phyloP scores from a whole-genome alignment of 2,113 vertebrate species.

The Galeopterus variegatus region DNA sequence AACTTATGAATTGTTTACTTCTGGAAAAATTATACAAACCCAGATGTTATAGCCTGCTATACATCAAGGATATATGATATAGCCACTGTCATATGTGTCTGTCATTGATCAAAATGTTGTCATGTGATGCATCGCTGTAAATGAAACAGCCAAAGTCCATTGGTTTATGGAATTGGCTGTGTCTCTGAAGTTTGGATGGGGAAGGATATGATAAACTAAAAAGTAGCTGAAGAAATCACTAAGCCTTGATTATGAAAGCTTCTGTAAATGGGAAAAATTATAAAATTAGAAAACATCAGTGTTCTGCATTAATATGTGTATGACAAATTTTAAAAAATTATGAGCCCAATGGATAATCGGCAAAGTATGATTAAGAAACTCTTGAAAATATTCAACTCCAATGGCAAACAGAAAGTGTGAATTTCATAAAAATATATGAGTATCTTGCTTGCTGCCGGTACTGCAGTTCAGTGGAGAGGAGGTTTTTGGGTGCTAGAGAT shows the following conservation, averaged over 20 bases:
- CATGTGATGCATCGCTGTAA: background rate
- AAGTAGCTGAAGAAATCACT: background rate
- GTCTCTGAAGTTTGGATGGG: background rate
- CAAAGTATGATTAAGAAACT: background rate
- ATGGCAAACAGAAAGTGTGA: background rate
- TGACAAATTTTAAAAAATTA: background rate
- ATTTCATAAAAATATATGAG: background rate
- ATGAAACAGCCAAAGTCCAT: background rate
- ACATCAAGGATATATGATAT: too few species aligned
- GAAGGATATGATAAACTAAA: background rate
- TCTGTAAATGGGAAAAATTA: background rate
- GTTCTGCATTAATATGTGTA: background rate
- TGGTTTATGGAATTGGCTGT: background rate
- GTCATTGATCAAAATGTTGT: too few species aligned
- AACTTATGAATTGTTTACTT: too few species aligned
- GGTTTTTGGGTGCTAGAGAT: background rate
- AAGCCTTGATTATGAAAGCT: background rate
- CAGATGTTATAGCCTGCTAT: too few species aligned
- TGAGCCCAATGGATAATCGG: background rate
- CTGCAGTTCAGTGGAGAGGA: background rate
- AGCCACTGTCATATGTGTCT: too few species aligned
- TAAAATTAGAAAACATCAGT: background rate
- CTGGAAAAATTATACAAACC: too few species aligned
- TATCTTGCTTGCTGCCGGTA: background rate
- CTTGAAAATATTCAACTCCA: background rate